Percentiles rank a stretch among this genome's conserved stretches.
Evolutionary conservation across 53 echinoderm and acorn worm species (phyloP).

Genomic region (Antedon mediterranea): DNA sequence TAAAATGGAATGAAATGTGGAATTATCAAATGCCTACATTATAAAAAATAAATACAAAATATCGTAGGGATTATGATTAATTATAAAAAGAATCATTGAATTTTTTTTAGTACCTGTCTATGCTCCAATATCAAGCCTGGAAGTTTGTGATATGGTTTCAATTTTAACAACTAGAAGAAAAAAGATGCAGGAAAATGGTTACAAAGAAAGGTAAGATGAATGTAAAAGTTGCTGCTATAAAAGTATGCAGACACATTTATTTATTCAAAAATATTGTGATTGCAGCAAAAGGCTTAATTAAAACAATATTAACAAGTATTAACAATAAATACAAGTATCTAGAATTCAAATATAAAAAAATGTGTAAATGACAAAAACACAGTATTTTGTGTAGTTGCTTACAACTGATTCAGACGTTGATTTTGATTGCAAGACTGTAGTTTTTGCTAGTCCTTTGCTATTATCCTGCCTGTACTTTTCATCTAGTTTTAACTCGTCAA

Average conservation of each 20-base stretch:
- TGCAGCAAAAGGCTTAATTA: too few species aligned
- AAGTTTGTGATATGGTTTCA: slow-evolving; percentile 48
- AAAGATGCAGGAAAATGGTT: background rate
- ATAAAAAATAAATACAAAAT: too few species aligned
- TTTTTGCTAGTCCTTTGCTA: slow-evolving; percentile 55
- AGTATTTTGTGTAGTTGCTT: too few species aligned
- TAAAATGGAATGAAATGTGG: too few species aligned
- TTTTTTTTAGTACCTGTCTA: slow-evolving; percentile 79
- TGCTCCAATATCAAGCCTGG: slow-evolving; percentile 63
- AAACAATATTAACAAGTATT: too few species aligned
- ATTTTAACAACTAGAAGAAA: slow-evolving; percentile 43
- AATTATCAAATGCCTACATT: too few species aligned
- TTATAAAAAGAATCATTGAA: too few species aligned
- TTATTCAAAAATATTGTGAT: too few species aligned
- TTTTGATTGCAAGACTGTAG: slow-evolving; percentile 66
- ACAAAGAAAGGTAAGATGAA: background rate
- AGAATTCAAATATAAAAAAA: background rate
- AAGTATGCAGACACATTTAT: too few species aligned
- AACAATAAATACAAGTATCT: too few species aligned
- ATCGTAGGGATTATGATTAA: too few species aligned
- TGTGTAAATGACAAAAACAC: background rate
- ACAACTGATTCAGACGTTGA: slow-evolving; percentile 94
- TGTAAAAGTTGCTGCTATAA: too few species aligned
- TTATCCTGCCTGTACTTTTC: slow-evolving; percentile 22
- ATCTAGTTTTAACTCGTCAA: slow-evolving; percentile 74